Evolutionary conservation across 2,113 vertebrate genomes (phyloP), one percentile per base, ranked within the genome.

Genomic region (Salvelinus sp.): DNA sequence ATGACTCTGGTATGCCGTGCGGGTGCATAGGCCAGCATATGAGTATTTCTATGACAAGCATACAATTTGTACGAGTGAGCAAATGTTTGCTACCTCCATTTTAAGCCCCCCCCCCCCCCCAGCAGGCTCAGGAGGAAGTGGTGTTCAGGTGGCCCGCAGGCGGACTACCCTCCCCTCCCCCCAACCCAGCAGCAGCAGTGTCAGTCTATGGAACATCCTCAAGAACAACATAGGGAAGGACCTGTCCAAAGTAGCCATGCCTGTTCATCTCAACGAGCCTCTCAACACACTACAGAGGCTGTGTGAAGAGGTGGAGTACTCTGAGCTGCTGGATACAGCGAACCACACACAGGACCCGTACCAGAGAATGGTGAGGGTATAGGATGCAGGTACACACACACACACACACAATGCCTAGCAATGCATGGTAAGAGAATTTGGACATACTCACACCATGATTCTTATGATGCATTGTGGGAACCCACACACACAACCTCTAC

Each of bases 191-290:
- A 95, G 94, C 23, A 96, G 94, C 65, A 94, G 92, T 50, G 94
- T 99, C 81, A 97, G 97, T 87, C 79, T 99, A 0, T 98, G 97
- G 96, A 96, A 96, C 85, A 99, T 99, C 87, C 93, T 99, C 79
- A 94, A 94, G 69, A 98, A 98, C 77, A 99, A 99, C 90, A 98
- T 99, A 0, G 98, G 98, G 0, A 99, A 98, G 86, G 98, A 99
- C 77, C 93, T 99, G 82, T 99, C 98, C 63, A 97, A 96, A 67
- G 97, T 99, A 87, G 95, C 97, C 74, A 98, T 99, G 98, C 98
- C 98, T 0, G 97, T 96, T 16, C 95, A 96, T 83, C 89, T 99
- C 13, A 99, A 99, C 0, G 98, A 99, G 82, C 98, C 98, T 0
- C 89, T 99, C 60, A 98, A 96, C 92, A 95, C 96, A 0, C 94